These are phyloP conservation scores for Sebastes hubbsi DNA, from an alignment of 2,797 vertebrate species.

Conservation along the genomic window DNA sequence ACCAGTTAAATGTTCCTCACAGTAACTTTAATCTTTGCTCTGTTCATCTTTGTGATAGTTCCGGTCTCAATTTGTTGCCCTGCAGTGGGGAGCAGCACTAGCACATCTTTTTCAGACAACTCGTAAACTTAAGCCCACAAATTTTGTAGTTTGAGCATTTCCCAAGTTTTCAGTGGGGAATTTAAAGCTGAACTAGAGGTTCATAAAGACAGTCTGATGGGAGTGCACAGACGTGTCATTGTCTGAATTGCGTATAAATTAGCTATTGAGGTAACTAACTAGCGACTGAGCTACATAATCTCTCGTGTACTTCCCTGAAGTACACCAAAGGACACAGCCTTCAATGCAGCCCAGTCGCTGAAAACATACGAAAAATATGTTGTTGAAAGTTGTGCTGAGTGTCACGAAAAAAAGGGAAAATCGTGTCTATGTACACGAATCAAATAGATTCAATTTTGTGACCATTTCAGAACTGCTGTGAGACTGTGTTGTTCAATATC, in stretches of 20 bases:
- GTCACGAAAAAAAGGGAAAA: accelerated
- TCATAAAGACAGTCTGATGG: not conserved
- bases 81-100: not conserved
- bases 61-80: not conserved
- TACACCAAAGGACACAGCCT: not conserved
- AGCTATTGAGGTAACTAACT: not conserved
- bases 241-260: not conserved
- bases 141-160: not conserved
- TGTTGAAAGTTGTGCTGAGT: no score
- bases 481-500: no score
- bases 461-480: no score
- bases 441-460: no score
- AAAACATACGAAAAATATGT: no score
- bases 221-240: not conserved
- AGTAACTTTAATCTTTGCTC: not conserved
- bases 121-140: not conserved
- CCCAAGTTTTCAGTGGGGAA: not conserved
- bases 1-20: not conserved
- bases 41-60: not conserved
- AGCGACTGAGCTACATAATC: not conserved
- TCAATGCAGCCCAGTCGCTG: not conserved
- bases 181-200: not conserved
- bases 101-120: not conserved
- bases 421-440: no score
- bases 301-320: not conserved